phyloP scores from a whole-genome alignment of 1,140 invertebrate genomes.

The Brachionus sp. region DNA sequence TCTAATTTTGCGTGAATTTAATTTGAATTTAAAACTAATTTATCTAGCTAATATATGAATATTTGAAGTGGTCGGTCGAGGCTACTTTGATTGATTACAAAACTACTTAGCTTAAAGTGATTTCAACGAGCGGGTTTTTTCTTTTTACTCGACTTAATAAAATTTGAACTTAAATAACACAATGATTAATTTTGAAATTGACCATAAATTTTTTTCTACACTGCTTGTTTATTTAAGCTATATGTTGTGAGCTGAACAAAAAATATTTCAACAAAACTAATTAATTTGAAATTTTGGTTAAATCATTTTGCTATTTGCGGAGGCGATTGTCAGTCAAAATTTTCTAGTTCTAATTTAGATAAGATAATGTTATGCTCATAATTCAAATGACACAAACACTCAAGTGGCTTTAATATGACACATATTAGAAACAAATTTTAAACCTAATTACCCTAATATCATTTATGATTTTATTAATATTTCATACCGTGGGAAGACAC shows the following conservation, averaged over 20 bases:
- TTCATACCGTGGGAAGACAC: background rate
- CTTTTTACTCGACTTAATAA: background rate
- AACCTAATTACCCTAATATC: background rate
- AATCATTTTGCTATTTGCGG: background rate
- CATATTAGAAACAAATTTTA: background rate
- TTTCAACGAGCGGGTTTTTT: background rate
- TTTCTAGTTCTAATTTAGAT: conserved; percentile 1
- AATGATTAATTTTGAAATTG: background rate
- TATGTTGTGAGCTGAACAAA: background rate
- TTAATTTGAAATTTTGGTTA: conserved; percentile 18
- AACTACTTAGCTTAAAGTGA: background rate
- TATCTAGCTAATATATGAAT: background rate
- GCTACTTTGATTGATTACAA: conserved; percentile 3
- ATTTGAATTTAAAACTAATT: conserved; percentile 1
- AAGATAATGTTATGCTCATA: conserved; percentile 28
- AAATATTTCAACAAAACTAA: conserved; percentile 3
- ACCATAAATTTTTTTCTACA: background rate
- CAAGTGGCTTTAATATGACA: background rate
- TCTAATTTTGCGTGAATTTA: too few species aligned
- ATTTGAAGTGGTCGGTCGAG: background rate
- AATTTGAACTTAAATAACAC: background rate
- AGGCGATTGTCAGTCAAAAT: background rate
- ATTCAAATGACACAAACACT: conserved; percentile 2
- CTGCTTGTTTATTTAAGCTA: background rate
- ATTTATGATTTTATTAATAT: background rate